Evolutionary conservation across 1,140 invertebrate species (phyloP).

Genomic region (Leptopilina clavipes): DNA sequence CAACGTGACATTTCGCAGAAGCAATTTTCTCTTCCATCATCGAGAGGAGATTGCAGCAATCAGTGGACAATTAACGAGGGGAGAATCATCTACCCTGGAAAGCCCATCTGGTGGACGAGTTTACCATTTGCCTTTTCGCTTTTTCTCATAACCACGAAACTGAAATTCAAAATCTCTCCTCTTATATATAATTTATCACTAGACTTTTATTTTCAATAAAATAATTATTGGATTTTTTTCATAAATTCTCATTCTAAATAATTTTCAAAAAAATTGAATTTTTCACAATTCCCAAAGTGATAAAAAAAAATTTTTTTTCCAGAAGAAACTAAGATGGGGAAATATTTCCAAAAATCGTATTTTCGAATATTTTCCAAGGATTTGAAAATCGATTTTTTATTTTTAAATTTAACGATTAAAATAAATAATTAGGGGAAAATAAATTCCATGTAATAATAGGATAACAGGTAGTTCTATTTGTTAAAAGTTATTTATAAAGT

Average conservation of each 20-base stretch:
- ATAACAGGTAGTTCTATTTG: neutral
- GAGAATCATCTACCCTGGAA: constrained; percentile 28
- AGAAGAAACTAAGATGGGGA: too few species aligned
- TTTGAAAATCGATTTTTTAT: too few species aligned
- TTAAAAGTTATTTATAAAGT: constrained; percentile 3
- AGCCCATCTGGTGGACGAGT: constrained; percentile 20
- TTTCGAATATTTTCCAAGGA: too few species aligned
- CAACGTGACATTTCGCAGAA: constrained; percentile 41
- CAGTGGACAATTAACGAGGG: constrained; percentile 46
- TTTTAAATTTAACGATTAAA: neutral
- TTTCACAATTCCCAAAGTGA: too few species aligned
- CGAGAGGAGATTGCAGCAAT: constrained; percentile 55
- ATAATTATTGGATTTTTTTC: too few species aligned
- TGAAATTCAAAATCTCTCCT: neutral
- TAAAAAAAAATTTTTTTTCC: too few species aligned
- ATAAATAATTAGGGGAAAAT: too few species aligned
- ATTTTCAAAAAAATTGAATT: too few species aligned
- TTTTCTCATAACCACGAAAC: neutral
- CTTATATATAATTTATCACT: too few species aligned
- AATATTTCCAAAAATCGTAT: too few species aligned
- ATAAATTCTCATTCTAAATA: too few species aligned
- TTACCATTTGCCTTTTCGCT: neutral
- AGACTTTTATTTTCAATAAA: too few species aligned
- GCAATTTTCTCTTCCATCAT: constrained; percentile 53
- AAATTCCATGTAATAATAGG: neutral